These are phyloP conservation scores for Nothocercus julius DNA, from an alignment of 2,113 vertebrate genomes.

Conservation along the genomic window DNA sequence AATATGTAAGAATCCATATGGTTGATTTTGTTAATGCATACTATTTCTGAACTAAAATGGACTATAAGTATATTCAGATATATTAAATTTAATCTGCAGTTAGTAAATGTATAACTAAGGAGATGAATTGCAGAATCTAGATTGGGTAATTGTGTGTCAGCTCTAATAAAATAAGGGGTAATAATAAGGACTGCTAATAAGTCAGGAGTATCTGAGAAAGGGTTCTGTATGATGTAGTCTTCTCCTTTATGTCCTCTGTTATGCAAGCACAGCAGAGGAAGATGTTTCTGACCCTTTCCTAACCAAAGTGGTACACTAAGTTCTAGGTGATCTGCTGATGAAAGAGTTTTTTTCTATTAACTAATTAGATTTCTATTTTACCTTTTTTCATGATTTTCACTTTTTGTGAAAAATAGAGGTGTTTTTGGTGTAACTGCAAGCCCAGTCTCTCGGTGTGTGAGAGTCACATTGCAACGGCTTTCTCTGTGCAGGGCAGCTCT, in stretches of 20 bases:
- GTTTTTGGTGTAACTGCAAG: neutral
- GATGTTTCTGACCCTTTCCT: neutral
- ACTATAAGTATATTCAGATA: neutral
- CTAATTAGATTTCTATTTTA: neutral
- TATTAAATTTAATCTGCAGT: neutral
- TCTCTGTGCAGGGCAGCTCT: rapidly evolving
- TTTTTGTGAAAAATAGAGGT: neutral
- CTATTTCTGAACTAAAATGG: neutral
- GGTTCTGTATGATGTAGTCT: neutral
- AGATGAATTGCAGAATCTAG: neutral
- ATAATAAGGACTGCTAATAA: neutral
- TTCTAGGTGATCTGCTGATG: neutral
- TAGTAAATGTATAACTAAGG: neutral
- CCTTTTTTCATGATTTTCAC: neutral
- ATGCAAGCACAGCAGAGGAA: conserved; percentile 2
- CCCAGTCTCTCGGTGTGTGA: neutral
- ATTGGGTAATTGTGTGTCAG: neutral
- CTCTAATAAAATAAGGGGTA: neutral
- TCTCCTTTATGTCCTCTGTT: conserved; percentile 56
- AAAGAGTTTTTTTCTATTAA: neutral
- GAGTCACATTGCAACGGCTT: neutral
- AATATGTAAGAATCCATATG: neutral
- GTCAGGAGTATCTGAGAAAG: neutral
- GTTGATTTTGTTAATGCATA: neutral
- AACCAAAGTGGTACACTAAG: neutral